Conservation (phyloP, 2,797 vertebrate genomes). For the Cyclura pinguis region DNA sequence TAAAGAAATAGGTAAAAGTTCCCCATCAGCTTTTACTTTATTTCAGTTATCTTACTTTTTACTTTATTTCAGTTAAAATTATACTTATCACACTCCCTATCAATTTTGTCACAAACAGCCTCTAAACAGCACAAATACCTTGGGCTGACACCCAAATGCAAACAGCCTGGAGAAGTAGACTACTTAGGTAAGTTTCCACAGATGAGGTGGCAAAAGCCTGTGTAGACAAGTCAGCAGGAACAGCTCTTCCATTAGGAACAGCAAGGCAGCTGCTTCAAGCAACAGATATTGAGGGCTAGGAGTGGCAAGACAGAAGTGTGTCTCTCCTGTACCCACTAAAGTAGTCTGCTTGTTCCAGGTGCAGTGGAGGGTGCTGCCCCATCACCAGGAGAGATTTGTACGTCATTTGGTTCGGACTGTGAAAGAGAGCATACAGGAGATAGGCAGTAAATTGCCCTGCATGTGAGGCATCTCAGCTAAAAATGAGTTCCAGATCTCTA, state of each 20-base stretch:
- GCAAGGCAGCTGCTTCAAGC: background rate
- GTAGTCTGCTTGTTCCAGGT: too few species aligned
- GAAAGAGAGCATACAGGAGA: too few species aligned
- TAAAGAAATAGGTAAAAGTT: background rate
- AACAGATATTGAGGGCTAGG: background rate
- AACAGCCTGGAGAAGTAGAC: background rate
- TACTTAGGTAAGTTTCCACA: background rate
- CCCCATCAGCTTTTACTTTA: background rate
- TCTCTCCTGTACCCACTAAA: background rate
- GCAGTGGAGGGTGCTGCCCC: too few species aligned
- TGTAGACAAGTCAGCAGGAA: background rate
- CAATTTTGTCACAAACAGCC: background rate
- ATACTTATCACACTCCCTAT: too few species aligned
- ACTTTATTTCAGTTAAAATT: too few species aligned
- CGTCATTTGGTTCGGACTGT: too few species aligned
- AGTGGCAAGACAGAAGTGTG: background rate
- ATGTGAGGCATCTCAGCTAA: background rate
- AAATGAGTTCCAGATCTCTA: background rate
- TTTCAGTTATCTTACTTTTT: too few species aligned
- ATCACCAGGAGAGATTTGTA: too few species aligned
- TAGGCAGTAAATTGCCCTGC: background rate
- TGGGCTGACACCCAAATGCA: background rate
- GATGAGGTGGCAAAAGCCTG: background rate
- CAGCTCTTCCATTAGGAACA: background rate
- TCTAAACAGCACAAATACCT: background rate